Evolutionary conservation across 2,797 vertebrate species (phyloP).

Genomic region (Tenualosa thibaudeaui): DNA sequence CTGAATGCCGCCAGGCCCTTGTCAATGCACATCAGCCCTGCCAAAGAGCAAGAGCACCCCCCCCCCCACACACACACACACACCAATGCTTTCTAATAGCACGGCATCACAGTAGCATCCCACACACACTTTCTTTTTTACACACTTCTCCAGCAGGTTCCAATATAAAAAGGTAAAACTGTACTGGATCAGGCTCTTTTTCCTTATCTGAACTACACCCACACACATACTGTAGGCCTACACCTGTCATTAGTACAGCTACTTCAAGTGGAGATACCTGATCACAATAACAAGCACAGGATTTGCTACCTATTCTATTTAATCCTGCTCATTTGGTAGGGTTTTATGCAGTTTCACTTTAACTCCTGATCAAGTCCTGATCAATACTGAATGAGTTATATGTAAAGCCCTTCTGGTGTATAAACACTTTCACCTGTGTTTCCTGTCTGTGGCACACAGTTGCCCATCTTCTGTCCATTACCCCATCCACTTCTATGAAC

Average conservation of each 20-base stretch:
- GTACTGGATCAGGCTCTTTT: background rate
- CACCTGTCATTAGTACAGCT: background rate
- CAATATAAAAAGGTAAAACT: background rate
- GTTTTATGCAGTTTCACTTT: background rate
- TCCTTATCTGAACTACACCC: too few relatives aligned
- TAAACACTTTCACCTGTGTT: background rate
- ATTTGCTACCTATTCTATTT: conserved; percentile 11
- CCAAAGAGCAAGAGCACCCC: background rate
- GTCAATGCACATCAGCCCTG: background rate
- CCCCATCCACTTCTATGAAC: background rate
- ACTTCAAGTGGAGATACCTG: background rate
- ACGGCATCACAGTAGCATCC: background rate
- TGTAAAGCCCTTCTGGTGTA: background rate
- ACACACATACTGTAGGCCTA: background rate
- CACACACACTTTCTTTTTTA: background rate
- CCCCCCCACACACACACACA: background rate
- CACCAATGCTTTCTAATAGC: background rate
- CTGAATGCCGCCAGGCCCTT: background rate
- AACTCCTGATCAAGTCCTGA: background rate
- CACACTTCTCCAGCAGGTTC: too few relatives aligned
- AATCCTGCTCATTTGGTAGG: background rate
- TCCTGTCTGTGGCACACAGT: background rate
- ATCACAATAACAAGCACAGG: background rate
- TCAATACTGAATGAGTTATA: background rate
- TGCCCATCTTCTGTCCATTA: background rate